Evolutionary conservation across 2,888 invertebrate genomes (phyloP).

Genomic region (Sinopyrophorus schimmeli): DNA sequence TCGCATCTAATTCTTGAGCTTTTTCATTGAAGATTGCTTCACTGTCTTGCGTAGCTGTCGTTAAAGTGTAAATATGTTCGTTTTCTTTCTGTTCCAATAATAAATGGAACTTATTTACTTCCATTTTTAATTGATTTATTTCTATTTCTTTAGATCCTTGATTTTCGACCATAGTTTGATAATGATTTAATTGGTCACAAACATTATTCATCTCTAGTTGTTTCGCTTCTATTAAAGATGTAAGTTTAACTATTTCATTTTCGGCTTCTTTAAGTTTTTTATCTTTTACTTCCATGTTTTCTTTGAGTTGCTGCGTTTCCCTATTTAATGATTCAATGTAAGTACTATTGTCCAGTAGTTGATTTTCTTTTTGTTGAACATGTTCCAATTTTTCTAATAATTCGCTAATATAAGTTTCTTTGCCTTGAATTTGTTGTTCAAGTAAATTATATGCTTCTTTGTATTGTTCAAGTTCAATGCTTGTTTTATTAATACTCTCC

Average conservation of each 20-base stretch:
- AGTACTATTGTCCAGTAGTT: conserved; percentile 37
- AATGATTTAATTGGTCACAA: conserved; percentile 1
- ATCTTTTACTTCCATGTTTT: conserved; percentile 11
- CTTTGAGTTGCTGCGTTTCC: conserved; percentile 32
- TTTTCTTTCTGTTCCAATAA: conserved; percentile 39
- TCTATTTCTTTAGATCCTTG: conserved; percentile 38
- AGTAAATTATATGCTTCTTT: conserved; percentile 2
- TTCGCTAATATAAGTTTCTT: conserved; percentile 20
- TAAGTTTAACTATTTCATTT: conserved; percentile 30
- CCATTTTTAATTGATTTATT: conserved; percentile 31
- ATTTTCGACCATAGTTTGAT: conserved; percentile 13
- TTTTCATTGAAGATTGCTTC: conserved; percentile 33
- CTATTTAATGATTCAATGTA: conserved; percentile 36
- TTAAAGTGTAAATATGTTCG: conserved; percentile 36
- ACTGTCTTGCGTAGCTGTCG: conserved; percentile 34
- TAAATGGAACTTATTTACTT: conserved; percentile 33
- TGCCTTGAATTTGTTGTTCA: conserved; percentile 22
- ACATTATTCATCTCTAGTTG: conserved; percentile 17
- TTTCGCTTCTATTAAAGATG: conserved; percentile 35
- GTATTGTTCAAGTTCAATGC: conserved; percentile 6
- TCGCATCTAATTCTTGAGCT: conserved; percentile 37
- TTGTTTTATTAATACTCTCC: conserved; percentile 4
- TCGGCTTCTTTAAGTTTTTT: conserved; percentile 9
- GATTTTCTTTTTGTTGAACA: conserved; percentile 18
- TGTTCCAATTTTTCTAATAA: conserved; percentile 14